phyloP scores from a whole-genome alignment of 2,888 invertebrate species.

The Eustalomyia histrio region DNA sequence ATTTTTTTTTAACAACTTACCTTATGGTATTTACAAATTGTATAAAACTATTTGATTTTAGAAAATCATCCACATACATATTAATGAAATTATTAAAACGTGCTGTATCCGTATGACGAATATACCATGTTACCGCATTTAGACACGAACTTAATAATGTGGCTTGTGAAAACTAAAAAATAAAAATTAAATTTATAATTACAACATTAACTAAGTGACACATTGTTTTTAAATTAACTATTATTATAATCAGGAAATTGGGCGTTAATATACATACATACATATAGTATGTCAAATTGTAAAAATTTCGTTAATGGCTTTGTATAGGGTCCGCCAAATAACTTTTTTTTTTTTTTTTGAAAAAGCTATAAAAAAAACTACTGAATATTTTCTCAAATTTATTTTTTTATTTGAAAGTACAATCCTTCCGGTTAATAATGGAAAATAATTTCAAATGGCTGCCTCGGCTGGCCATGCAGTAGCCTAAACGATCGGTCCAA shows the following conservation, averaged over 20 bases:
- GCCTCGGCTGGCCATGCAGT: too few species aligned
- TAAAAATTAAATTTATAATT: not conserved
- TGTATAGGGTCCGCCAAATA: too few species aligned
- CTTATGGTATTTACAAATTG: conserved; percentile 70
- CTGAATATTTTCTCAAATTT: too few species aligned
- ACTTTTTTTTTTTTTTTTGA: too few species aligned
- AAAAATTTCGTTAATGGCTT: too few species aligned
- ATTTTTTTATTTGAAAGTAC: too few species aligned
- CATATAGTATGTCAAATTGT: too few species aligned
- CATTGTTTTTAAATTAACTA: not conserved
- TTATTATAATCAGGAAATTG: not conserved
- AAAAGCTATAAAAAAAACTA: too few species aligned
- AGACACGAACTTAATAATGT: conserved; percentile 75
- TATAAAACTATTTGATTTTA: conserved; percentile 72
- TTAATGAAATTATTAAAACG: conserved; percentile 72
- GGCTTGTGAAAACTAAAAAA: conserved; percentile 77
- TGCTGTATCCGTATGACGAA: conserved; percentile 66
- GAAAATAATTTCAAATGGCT: too few species aligned
- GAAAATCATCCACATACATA: conserved; percentile 74
- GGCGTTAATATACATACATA: too few species aligned
- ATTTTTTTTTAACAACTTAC: conserved; percentile 68
- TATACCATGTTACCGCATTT: conserved; percentile 73
- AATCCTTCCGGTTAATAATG: too few species aligned
- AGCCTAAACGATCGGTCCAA: too few species aligned
- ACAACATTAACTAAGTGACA: not conserved